Percentiles rank a stretch among this genome's conserved stretches.
These are phyloP conservation scores for Zootoca vivipara DNA, from an alignment of 2,113 vertebrate genomes.

Conservation along the genomic window DNA sequence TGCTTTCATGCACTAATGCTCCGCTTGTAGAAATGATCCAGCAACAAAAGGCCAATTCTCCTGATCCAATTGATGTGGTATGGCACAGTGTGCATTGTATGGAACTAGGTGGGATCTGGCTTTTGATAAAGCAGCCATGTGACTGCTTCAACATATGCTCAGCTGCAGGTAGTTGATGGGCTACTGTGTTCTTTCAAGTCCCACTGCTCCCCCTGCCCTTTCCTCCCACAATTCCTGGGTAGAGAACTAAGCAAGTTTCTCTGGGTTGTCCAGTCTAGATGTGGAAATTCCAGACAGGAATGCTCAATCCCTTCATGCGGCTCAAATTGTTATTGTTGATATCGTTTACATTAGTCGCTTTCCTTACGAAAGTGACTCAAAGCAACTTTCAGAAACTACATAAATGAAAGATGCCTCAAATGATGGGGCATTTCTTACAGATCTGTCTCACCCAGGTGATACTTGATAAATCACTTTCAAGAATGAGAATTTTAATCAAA, in stretches of 20 bases:
- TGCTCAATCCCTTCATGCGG: neutral
- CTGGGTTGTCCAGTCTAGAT: neutral
- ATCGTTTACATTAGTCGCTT: too few relatives aligned
- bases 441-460: too few relatives aligned
- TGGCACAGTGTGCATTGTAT: neutral
- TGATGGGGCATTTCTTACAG: too few relatives aligned
- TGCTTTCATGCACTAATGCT: slow-evolving; percentile 18
- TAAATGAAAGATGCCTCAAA: too few relatives aligned
- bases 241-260: neutral
- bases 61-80: neutral
- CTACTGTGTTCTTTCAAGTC: neutral
- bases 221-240: neutral
- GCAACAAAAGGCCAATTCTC: neutral
- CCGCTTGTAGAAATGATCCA: neutral
- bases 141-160: neutral
- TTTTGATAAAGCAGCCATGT: neutral
- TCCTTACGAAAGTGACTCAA: too few relatives aligned
- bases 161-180: neutral
- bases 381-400: too few relatives aligned
- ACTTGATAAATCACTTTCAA: too few relatives aligned
- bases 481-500: too few relatives aligned
- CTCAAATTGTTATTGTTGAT: neutral
- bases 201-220: neutral
- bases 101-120: neutral
- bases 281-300: neutral